These are phyloP conservation scores for Pseudorhombus dupliciocellatus DNA, from an alignment of 2,113 vertebrate species.

Conservation along the genomic window DNA sequence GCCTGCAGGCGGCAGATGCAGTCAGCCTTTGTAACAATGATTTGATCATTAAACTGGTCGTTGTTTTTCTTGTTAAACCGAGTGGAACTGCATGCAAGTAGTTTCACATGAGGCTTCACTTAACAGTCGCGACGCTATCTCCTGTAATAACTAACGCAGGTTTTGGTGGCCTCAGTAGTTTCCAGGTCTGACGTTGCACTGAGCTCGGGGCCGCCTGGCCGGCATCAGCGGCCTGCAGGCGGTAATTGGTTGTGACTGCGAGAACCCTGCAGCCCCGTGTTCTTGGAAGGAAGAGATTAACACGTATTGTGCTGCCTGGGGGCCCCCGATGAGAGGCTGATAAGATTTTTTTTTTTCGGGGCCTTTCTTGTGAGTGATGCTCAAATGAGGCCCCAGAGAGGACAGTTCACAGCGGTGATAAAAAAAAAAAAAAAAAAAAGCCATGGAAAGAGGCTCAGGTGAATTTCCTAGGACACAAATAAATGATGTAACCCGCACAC, in stretches of 20 bases:
- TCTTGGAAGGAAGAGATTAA: slow-evolving; percentile 68
- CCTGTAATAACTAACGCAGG: background rate
- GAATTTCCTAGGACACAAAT: background rate
- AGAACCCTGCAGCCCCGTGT: slow-evolving; percentile 49
- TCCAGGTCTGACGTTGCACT: slow-evolving; percentile 51
- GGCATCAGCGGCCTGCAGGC: slow-evolving; percentile 51
- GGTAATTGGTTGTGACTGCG: slow-evolving; percentile 74
- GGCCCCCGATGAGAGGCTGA: slow-evolving; percentile 58
- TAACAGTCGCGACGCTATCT: background rate
- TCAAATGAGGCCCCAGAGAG: slow-evolving; percentile 49
- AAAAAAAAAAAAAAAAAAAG: background rate
- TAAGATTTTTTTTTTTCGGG: slow-evolving; percentile 73
- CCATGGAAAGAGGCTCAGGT: background rate
- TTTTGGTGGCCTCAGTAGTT: slow-evolving; percentile 38
- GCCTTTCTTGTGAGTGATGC: slow-evolving; percentile 40
- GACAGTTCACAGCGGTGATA: background rate
- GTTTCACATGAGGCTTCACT: background rate
- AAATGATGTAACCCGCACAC: background rate
- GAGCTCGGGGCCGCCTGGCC: slow-evolving; percentile 67
- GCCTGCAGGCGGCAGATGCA: too few relatives aligned
- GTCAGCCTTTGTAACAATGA: too few relatives aligned
- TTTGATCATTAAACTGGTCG: background rate
- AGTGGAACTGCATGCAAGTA: background rate
- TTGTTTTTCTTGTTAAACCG: background rate
- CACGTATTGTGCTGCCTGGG: slow-evolving; percentile 54